Base-by-base conservation (phyloP, 1,140 invertebrate species). In the Bombus soroeensis region DNA sequence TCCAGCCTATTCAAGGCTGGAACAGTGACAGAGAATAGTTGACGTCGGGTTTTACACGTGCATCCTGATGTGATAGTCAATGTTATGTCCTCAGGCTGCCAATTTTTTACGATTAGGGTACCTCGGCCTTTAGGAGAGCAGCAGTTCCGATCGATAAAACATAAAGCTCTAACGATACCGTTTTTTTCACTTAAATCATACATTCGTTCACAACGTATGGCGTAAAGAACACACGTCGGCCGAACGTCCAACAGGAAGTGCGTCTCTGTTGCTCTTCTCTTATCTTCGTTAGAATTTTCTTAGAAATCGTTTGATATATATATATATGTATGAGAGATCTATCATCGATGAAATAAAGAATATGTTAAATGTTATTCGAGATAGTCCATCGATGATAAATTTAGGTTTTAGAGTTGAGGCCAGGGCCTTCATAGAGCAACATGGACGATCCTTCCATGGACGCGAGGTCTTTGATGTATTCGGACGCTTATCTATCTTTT, bases 401-500 rank as follows among this genome's bases (percentile, higher is more conserved):
- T n/a, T 13, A 28, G 28, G 59, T 62, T n/a, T 8, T 12, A 68
- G 15, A 5, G 12, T 39, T 8, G 25, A 28, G 9, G 25, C 1
- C 10, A 70, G 37, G 68, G 1, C 34, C 47, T 32, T 47, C 28
- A 18, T n/a, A 34, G 75, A 76, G 39, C 59, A 88, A 91, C 87
- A 41, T 18, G 39, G 75, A 71, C 82, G 88, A 85, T 66, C 72
- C 47, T 75, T 87, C 41, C 75, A 75, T 62, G 71, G 80, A 87
- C 93, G 94, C 89, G 83, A 93, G 92, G 93, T 93, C 91, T 77
- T 81, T 47, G 41, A 82, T 53, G 15, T 39, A 62, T 39, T 9
- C 70, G 53, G 47, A 53, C 34, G 90, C 89, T 93, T 88, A 93
- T 87, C 91, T 87, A 75, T 86, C 94, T 95, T 96, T 95, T 96